phyloP scores from a whole-genome alignment of 2,888 invertebrate species.

The Zootermopsis nevadensis region DNA sequence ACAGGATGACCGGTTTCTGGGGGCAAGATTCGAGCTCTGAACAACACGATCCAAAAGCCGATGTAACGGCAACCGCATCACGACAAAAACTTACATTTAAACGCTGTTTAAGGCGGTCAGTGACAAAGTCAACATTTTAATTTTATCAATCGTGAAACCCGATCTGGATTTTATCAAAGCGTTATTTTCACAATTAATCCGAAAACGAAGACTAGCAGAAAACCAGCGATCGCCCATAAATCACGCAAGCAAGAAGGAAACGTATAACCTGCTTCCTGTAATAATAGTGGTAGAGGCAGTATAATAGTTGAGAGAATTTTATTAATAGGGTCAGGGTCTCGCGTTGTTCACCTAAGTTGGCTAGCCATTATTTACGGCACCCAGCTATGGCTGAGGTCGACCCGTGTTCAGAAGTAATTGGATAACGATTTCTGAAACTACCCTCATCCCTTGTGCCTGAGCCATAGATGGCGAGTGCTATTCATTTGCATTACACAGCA shows the following conservation, averaged over 20 bases:
- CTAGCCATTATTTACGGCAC: conserved; percentile 36
- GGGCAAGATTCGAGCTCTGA: too few species aligned
- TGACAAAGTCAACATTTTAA: too few species aligned
- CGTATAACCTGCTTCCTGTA: not conserved
- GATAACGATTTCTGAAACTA: conserved; percentile 43
- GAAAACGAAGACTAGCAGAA: not conserved
- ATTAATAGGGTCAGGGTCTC: conserved; percentile 36
- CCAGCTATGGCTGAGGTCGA: not conserved
- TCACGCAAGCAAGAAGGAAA: not conserved
- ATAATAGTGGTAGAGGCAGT: conserved; percentile 8
- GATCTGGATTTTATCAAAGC: not conserved
- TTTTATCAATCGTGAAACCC: not conserved
- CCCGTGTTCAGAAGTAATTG: conserved; percentile 24
- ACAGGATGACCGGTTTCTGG: too few species aligned
- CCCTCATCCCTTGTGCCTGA: not conserved
- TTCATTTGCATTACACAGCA: conserved; percentile 41
- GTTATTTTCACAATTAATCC: not conserved
- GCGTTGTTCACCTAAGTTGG: conserved; percentile 34
- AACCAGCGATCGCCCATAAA: not conserved
- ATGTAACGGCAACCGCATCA: too few species aligned
- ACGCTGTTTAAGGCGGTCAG: too few species aligned
- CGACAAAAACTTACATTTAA: too few species aligned
- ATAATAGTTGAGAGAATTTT: conserved; percentile 32
- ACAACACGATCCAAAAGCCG: too few species aligned
- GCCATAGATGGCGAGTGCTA: conserved; percentile 15